phyloP scores from a whole-genome alignment of 2,888 invertebrate species.

The Leistus spinibarbis region DNA sequence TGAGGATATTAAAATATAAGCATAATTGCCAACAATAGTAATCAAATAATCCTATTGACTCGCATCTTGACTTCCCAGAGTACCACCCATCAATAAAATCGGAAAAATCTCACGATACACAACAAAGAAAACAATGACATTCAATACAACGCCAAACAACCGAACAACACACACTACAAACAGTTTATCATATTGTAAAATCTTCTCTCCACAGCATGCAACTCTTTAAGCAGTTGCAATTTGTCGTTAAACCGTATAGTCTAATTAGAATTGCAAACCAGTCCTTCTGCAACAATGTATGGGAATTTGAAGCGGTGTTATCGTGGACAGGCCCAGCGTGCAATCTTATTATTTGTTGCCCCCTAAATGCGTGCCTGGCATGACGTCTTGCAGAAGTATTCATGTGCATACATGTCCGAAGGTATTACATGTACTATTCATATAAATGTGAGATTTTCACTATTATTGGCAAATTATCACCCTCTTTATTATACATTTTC shows the following conservation, averaged over 20 bases:
- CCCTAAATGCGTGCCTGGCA: background rate
- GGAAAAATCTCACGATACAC: background rate
- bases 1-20: background rate
- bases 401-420: background rate
- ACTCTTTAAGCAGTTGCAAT: background rate
- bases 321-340: background rate
- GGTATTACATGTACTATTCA: background rate
- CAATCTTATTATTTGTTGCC: background rate
- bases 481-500: background rate
- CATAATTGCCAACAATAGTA: background rate
- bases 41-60: background rate
- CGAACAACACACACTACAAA: background rate
- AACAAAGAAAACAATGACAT: background rate
- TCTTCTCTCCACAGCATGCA: constrained; percentile 6
- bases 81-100: background rate
- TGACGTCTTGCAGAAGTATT: background rate
- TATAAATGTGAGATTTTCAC: background rate
- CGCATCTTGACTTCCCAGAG: background rate
- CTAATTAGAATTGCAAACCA: background rate
- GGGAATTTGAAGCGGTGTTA: background rate
- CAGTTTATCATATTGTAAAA: background rate
- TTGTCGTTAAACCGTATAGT: background rate
- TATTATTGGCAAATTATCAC: constrained; percentile 3
- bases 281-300: background rate
- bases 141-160: background rate